Percentiles rank a stretch among this genome's conserved stretches.
Conservation (phyloP, 2,888 invertebrate genomes). For the Piscicola geometra region DNA sequence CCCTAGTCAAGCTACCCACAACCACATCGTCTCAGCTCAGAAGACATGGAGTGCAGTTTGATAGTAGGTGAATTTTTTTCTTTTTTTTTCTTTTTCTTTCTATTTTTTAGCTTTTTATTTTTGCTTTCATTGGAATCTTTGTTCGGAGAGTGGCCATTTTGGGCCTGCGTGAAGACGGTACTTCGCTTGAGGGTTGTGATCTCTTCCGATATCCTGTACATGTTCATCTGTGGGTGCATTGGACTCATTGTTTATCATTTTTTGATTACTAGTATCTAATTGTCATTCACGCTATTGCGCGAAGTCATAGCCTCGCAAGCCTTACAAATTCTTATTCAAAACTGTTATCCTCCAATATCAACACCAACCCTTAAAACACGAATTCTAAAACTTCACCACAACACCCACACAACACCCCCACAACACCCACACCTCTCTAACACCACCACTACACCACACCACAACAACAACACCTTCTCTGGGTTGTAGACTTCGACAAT, state of each 20-base stretch:
- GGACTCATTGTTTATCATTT: neutral
- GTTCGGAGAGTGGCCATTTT: too few species aligned
- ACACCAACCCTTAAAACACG: neutral
- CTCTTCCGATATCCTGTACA: conserved; percentile 26
- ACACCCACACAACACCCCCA: neutral
- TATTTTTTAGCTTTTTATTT: neutral
- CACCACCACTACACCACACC: too few species aligned
- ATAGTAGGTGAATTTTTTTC: neutral
- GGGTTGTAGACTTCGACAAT: conserved; percentile 51
- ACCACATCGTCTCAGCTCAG: too few species aligned
- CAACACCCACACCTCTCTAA: neutral
- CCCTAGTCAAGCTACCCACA: too few species aligned
- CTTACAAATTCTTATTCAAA: too few species aligned
- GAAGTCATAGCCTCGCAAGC: too few species aligned
- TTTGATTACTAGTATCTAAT: too few species aligned
- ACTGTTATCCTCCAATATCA: too few species aligned
- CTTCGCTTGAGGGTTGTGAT: conserved; percentile 23
- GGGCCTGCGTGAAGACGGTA: neutral
- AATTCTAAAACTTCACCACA: neutral
- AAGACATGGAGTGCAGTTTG: too few species aligned
- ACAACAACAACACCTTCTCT: conserved; percentile 45
- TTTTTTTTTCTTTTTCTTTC: neutral
- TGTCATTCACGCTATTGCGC: too few species aligned
- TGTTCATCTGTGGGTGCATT: conserved; percentile 2
- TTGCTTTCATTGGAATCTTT: neutral